A percentile compares a stretch with the other conserved stretches of the same genome.
Conservation (phyloP, 2,888 invertebrate genomes). For the Sericinus montela region DNA sequence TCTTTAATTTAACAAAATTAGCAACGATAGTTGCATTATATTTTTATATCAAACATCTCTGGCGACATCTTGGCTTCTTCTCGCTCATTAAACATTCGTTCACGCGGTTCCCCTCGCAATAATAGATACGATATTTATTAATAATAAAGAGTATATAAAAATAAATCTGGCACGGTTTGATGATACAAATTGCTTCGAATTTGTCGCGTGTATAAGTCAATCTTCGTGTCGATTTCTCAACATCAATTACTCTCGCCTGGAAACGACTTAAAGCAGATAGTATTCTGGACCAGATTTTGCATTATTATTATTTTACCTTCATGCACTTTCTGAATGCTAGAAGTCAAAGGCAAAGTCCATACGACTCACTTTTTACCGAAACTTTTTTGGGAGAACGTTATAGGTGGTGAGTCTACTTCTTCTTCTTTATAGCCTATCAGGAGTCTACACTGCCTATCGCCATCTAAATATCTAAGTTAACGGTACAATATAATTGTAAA, state of each 20-base stretch:
- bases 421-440: too few species aligned
- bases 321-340: too few species aligned
- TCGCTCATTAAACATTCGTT: neutral
- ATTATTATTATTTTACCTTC: too few species aligned
- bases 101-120: neutral
- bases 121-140: neutral
- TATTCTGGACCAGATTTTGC: too few species aligned
- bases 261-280: too few species aligned
- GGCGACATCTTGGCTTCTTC: neutral
- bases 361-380: too few species aligned
- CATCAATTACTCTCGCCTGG: neutral
- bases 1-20: neutral
- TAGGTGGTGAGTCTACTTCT: too few species aligned
- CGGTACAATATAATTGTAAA: too few species aligned
- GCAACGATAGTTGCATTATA: neutral
- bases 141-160: neutral
- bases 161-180: conserved; percentile 26
- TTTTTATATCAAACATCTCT: neutral
- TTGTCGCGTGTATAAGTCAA: neutral
- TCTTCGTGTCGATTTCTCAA: neutral
- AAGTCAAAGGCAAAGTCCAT: too few species aligned
- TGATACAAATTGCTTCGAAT: conserved; percentile 29
- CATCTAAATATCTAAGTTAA: too few species aligned
- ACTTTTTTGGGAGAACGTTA: too few species aligned
- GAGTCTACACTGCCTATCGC: too few species aligned